Evolutionary conservation across 2,113 vertebrate genomes (phyloP).

Genomic region (Colistium nudipinnis): DNA sequence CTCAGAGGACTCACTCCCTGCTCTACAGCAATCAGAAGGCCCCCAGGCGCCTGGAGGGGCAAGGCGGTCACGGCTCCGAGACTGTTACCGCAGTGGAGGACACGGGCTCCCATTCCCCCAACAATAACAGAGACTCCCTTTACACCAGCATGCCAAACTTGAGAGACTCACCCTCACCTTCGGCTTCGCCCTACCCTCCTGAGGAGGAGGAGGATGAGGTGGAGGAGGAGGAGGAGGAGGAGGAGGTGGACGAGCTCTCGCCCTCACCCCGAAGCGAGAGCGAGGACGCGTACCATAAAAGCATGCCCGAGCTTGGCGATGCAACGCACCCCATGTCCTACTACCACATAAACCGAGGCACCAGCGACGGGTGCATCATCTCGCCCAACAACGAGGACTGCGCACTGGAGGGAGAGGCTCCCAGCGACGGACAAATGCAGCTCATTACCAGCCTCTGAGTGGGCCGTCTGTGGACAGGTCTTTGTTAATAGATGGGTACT

Average conservation of each 20-base stretch:
- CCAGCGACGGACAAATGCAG: slow-evolving; percentile 98
- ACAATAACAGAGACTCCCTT: slow-evolving; percentile 96
- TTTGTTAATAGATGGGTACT: slow-evolving; percentile 50
- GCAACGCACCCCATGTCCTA: slow-evolving; percentile 92
- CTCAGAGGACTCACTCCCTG: slow-evolving; percentile 99
- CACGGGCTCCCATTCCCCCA: slow-evolving; percentile 82
- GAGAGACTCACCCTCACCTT: slow-evolving; percentile 94
- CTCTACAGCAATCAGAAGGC: slow-evolving; percentile 91
- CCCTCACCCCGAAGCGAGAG: slow-evolving; percentile 87
- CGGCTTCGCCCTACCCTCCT: slow-evolving; percentile 84
- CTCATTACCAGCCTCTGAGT: slow-evolving; percentile 97
- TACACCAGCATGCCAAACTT: slow-evolving; percentile 99
- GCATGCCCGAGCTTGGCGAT: slow-evolving; percentile 95
- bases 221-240: slow-evolving; percentile 84
- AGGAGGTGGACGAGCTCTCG: slow-evolving; percentile 83
- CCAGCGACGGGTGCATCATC: slow-evolving; percentile 92
- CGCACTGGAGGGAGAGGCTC: slow-evolving; percentile 86
- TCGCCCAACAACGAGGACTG: slow-evolving; percentile 89
- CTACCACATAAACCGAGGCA: slow-evolving; percentile 97
- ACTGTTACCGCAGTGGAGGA: slow-evolving; percentile 86
- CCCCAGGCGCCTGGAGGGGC: slow-evolving; percentile 83
- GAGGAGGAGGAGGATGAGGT: slow-evolving; percentile 82
- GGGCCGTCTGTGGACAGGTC: slow-evolving; percentile 63
- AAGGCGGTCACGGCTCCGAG: slow-evolving; percentile 86
- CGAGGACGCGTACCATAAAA: slow-evolving; percentile 95